Evolutionary conservation across 2,113 vertebrate genomes (phyloP).

Genomic region (Cryptotis parvus): DNA sequence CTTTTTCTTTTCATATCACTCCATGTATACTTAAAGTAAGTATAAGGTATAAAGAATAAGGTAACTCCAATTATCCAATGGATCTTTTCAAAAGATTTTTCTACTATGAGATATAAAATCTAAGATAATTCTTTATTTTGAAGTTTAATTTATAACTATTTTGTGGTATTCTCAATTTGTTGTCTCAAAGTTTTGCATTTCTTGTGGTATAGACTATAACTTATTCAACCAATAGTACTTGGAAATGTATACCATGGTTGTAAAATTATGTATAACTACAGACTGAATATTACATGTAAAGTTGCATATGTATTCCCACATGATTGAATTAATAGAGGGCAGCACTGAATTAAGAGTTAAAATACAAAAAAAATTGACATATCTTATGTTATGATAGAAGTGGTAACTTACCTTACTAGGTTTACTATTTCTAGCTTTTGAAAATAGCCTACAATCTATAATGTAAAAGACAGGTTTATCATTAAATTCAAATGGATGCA

Average conservation of each 20-base stretch:
- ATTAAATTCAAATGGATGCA: conserved; percentile 41
- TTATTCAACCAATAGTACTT: neutral
- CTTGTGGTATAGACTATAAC: neutral
- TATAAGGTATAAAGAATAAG: too few relatives aligned
- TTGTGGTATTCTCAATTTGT: neutral
- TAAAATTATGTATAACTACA: neutral
- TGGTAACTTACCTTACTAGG: neutral
- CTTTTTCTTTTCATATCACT: neutral
- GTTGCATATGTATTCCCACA: neutral
- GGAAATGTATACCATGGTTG: neutral
- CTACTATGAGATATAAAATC: neutral
- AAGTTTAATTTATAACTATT: neutral
- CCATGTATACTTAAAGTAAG: neutral
- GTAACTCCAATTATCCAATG: neutral
- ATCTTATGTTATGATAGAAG: neutral
- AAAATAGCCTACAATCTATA: conserved; percentile 4
- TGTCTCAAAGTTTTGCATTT: conserved; percentile 27
- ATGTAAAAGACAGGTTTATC: conserved; percentile 21
- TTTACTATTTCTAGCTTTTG: neutral
- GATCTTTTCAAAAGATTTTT: neutral
- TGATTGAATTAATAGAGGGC: neutral
- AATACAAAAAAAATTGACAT: neutral
- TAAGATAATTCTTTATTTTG: neutral
- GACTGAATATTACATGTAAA: neutral
- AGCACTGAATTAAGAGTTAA: conserved; percentile 32